Evolutionary conservation across 2,113 vertebrate genomes (phyloP).

Genomic region (Mirounga angustirostris): DNA sequence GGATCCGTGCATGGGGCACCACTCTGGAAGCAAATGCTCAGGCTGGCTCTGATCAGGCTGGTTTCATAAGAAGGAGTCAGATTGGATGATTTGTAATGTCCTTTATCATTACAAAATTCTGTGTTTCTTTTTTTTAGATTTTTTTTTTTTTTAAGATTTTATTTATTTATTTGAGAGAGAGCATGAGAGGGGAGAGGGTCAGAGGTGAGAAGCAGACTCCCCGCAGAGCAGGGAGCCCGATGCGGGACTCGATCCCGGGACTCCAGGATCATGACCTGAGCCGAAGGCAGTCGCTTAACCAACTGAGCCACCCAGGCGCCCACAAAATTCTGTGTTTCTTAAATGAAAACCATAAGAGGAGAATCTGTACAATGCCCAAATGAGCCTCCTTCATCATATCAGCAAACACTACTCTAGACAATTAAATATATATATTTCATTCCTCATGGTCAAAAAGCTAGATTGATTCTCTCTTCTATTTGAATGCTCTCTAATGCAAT

Average conservation of each 20-base stretch:
- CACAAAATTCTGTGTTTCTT: neutral
- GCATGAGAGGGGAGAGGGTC: too few species aligned
- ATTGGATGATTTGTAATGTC: neutral
- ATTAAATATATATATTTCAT: neutral
- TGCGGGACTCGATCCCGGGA: too few species aligned
- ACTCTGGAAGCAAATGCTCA: neutral
- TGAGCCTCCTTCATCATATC: neutral
- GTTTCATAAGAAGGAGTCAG: neutral
- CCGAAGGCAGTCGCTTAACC: too few species aligned
- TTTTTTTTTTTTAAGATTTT: too few species aligned
- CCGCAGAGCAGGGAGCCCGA: too few species aligned
- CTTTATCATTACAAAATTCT: neutral
- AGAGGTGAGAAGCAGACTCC: too few species aligned
- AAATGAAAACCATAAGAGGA: neutral
- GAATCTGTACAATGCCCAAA: neutral
- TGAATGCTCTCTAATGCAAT: neutral
- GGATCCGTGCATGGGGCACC: neutral
- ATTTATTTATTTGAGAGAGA: too few species aligned
- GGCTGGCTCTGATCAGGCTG: neutral
- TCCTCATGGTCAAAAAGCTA: neutral
- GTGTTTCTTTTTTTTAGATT: neutral
- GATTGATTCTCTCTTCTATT: neutral
- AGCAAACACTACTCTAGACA: neutral
- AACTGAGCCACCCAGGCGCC: too few species aligned
- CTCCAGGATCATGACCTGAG: too few species aligned